These are phyloP conservation scores for Drosophila prosaltans DNA, from an alignment of 1,140 invertebrate genomes.

Conservation along the genomic window DNA sequence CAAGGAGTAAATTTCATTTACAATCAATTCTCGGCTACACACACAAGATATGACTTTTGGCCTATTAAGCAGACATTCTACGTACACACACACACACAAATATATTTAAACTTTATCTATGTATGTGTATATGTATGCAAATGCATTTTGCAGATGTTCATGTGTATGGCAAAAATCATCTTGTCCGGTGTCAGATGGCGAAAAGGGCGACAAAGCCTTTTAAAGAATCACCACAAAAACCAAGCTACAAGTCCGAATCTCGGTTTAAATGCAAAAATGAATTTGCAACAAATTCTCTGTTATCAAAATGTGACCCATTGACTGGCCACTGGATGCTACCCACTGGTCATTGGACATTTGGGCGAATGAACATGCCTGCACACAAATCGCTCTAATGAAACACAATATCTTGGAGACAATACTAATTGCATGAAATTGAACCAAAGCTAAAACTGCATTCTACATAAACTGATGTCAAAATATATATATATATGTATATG, in stretches of 20 bases:
- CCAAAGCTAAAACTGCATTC: conserved; percentile 45
- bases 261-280: conserved; percentile 51
- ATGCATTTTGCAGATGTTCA: neutral
- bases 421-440: conserved; percentile 56
- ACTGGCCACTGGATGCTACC: conserved; percentile 24
- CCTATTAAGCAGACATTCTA: neutral
- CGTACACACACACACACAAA: too few species aligned
- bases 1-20: neutral
- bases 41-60: conserved; percentile 1
- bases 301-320: conserved; percentile 72
- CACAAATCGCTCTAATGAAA: conserved; percentile 69
- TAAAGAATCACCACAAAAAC: conserved; percentile 31
- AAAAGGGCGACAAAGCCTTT: neutral
- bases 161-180: neutral
- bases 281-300: conserved; percentile 61
- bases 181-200: neutral
- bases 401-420: conserved; percentile 74
- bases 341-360: neutral
- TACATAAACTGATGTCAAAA: conserved; percentile 3
- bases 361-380: neutral
- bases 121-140: neutral
- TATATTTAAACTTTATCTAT: neutral
- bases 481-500: neutral
- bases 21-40: neutral
- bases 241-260: conserved; percentile 35